Evolutionary conservation across 35 echinoderm and acorn worm genomes (phyloP).

Genomic region (Lytechinus variegatus): DNA sequence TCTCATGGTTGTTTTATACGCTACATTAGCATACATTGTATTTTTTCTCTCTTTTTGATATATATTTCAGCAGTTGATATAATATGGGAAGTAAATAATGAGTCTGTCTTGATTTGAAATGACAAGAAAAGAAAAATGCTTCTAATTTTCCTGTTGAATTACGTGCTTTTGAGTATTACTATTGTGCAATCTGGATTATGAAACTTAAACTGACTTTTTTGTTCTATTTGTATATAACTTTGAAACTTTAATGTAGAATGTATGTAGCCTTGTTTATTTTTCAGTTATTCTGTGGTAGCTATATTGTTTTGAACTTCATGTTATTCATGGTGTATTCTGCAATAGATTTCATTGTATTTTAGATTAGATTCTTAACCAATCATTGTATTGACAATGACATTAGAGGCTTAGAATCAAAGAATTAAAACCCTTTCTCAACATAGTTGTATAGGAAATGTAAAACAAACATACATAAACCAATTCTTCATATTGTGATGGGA

Average conservation of each 20-base stretch:
- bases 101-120: neutral
- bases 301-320: neutral
- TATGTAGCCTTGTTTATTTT: neutral
- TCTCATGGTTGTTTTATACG: neutral
- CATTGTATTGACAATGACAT: neutral
- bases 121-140: neutral
- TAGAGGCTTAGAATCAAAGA: neutral
- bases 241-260: neutral
- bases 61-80: neutral
- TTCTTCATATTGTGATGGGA: no score
- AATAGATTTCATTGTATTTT: slow-evolving; percentile 9
- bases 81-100: neutral
- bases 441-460: neutral
- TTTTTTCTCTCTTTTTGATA: neutral
- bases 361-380: neutral
- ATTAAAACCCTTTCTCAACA: neutral
- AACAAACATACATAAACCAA: neutral
- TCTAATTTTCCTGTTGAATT: neutral
- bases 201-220: neutral
- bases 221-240: neutral
- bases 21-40: neutral
- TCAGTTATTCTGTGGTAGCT: neutral
- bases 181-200: neutral
- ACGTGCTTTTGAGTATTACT: neutral
- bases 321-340: neutral